Percentiles rank a stretch among this genome's conserved stretches.
These are phyloP conservation scores for Nomada flava DNA, from an alignment of 2,888 invertebrate genomes.

Conservation along the genomic window DNA sequence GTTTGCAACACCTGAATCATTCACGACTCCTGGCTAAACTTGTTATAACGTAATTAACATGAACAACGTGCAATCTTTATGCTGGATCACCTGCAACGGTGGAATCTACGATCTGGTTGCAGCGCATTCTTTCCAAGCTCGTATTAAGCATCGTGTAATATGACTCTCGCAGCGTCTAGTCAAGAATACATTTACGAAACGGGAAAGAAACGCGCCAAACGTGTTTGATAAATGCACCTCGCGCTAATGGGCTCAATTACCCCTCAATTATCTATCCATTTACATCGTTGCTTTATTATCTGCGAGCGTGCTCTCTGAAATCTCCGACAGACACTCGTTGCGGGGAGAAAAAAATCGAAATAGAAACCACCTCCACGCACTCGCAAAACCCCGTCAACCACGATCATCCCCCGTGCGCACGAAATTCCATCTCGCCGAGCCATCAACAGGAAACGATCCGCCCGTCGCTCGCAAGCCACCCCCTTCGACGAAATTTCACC, in stretches of 20 bases:
- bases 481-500: background rate
- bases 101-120: conserved; percentile 9
- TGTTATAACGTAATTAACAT: conserved; percentile 29
- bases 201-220: background rate
- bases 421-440: background rate
- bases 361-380: background rate
- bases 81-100: background rate
- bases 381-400: background rate
- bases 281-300: no score
- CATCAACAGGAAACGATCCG: background rate
- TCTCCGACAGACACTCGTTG: no score
- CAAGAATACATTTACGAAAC: background rate
- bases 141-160: conserved; percentile 6
- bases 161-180: background rate
- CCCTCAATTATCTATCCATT: background rate
- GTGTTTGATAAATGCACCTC: background rate
- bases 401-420: background rate
- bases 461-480: background rate
- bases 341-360: background rate
- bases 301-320: no score
- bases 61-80: conserved; percentile 15
- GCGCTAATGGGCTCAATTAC: background rate
- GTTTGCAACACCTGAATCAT: background rate
- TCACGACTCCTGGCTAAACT: background rate
- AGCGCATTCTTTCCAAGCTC: background rate